phyloP scores from a whole-genome alignment of 1,140 invertebrate species.

The Procambarus clarkii region DNA sequence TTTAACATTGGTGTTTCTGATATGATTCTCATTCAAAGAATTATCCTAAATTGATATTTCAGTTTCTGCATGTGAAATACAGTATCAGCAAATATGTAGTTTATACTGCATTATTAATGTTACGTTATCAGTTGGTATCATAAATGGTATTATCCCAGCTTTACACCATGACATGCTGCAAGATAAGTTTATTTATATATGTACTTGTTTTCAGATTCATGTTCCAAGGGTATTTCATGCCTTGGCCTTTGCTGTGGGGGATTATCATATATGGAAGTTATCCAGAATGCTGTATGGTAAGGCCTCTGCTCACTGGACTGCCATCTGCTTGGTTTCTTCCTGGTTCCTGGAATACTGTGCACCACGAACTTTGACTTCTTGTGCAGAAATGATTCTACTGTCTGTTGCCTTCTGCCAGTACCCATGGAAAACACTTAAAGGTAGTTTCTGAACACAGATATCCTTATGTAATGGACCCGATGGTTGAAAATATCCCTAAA shows the following conservation, averaged over 20 bases:
- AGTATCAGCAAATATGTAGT: too few relatives aligned
- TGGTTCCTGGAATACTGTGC: constrained; percentile 61
- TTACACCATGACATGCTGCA: too few relatives aligned
- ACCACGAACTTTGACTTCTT: constrained; percentile 48
- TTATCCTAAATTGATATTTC: too few relatives aligned
- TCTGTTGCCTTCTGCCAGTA: constrained; percentile 34
- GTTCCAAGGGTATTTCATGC: constrained; percentile 50
- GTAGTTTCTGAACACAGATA: background rate
- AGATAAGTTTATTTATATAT: background rate
- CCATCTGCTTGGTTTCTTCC: constrained; percentile 24
- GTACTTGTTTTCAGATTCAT: constrained; percentile 27
- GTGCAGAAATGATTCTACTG: constrained; percentile 31
- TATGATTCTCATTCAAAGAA: too few relatives aligned
- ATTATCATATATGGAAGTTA: constrained; percentile 47
- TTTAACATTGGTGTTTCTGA: too few relatives aligned
- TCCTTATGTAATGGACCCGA: background rate
- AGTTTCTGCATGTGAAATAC: too few relatives aligned
- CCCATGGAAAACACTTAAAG: constrained; percentile 47
- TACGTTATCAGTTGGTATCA: too few relatives aligned
- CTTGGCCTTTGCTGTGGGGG: constrained; percentile 37
- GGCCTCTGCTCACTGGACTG: constrained; percentile 27
- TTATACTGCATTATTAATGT: too few relatives aligned
- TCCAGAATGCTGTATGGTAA: constrained; percentile 28
- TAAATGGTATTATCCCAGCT: too few relatives aligned
- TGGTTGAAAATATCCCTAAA: too few relatives aligned